Percentiles rank a stretch among this genome's conserved stretches.
Evolutionary conservation across 2,797 vertebrate genomes (phyloP).

Genomic region (Sebastiscus albofasciatus): DNA sequence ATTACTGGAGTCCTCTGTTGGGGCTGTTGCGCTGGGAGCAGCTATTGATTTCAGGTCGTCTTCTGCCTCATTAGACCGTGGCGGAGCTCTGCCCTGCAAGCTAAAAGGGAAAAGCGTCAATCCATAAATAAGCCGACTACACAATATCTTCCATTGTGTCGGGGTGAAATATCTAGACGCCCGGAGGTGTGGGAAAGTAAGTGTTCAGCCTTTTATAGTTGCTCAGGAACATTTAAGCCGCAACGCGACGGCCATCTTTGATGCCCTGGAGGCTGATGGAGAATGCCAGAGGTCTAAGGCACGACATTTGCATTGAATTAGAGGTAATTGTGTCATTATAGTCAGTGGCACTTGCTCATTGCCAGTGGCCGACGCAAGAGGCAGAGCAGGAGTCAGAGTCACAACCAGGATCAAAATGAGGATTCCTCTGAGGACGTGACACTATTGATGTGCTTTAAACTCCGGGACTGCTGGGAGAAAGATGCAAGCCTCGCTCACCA

Average conservation of each 20-base stretch:
- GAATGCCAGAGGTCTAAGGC: neutral
- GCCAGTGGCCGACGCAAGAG: neutral
- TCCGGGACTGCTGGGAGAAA: neutral
- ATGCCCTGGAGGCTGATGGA: conserved; percentile 7
- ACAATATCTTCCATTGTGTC: conserved; percentile 52
- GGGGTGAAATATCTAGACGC: conserved; percentile 44
- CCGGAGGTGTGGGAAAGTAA: conserved; percentile 28
- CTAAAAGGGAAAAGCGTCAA: conserved; percentile 58
- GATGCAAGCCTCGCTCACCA: neutral
- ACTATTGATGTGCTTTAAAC: conserved; percentile 30
- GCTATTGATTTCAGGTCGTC: conserved; percentile 77
- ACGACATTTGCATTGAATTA: conserved; percentile 42
- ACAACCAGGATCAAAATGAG: conserved; percentile 27
- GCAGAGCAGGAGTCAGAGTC: conserved; percentile 3
- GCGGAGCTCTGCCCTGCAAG: conserved; percentile 64
- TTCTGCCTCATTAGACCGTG: conserved; percentile 75
- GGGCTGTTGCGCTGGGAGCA: conserved; percentile 48
- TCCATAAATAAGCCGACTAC: conserved; percentile 65
- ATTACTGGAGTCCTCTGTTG: conserved; percentile 58
- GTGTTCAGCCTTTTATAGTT: conserved; percentile 16
- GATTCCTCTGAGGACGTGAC: conserved; percentile 18
- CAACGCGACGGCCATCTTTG: neutral
- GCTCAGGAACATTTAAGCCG: conserved; percentile 16
- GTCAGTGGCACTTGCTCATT: conserved; percentile 16
- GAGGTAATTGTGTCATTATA: conserved; percentile 40